phyloP scores from a whole-genome alignment of 1,140 invertebrate genomes.

The Bemisia tabaci region DNA sequence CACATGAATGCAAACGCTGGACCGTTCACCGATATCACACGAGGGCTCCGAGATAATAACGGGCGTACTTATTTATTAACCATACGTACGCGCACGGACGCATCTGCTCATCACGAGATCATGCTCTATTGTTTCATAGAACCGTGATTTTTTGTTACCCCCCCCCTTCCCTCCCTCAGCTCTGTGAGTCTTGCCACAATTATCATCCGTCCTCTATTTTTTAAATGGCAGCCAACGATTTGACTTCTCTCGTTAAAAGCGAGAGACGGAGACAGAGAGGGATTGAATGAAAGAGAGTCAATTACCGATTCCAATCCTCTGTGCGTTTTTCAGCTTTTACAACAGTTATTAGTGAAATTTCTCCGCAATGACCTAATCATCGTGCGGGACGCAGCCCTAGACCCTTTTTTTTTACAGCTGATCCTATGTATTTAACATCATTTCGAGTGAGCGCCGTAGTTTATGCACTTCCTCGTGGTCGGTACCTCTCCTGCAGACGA shows the following conservation, averaged over 20 bases:
- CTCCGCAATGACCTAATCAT: neutral
- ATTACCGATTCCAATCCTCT: neutral
- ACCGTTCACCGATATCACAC: neutral
- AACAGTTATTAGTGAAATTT: neutral
- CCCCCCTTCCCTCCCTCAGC: neutral
- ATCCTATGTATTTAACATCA: too few species aligned
- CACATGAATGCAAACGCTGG: too few species aligned
- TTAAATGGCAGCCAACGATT: neutral
- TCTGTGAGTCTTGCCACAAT: neutral
- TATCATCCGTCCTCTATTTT: neutral
- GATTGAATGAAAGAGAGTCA: neutral
- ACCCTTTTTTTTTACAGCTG: too few species aligned
- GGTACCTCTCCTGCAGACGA: too few species aligned
- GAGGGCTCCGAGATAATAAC: neutral
- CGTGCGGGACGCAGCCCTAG: neutral
- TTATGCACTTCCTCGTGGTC: too few species aligned
- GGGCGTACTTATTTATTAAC: neutral
- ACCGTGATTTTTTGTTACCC: neutral
- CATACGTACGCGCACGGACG: neutral
- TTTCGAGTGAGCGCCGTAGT: too few species aligned
- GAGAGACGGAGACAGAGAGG: neutral
- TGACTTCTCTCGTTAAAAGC: neutral
- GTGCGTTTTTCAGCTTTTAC: neutral
- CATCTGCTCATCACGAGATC: neutral
- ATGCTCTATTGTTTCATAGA: neutral